Conservation (phyloP, 2,113 vertebrate species). For the Pteropus alecto region DNA sequence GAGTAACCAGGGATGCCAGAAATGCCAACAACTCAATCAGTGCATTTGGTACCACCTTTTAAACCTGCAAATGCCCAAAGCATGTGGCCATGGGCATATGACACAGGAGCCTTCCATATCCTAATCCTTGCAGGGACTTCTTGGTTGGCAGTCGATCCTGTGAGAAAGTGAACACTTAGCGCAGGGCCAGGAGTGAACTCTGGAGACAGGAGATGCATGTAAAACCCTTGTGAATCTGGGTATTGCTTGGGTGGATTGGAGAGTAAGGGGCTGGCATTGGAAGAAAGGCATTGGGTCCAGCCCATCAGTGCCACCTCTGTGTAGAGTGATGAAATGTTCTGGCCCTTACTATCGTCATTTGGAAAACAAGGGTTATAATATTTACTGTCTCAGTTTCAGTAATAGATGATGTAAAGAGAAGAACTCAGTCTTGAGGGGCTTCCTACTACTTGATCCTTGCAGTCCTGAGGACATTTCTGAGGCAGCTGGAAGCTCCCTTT, state of each 20-base stretch:
- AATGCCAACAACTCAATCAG: background rate
- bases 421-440: background rate
- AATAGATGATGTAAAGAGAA: background rate
- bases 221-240: background rate
- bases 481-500: fast-evolving
- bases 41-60: background rate
- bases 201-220: fast-evolving
- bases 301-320: too few species aligned
- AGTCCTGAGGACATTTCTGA: background rate
- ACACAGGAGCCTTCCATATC: background rate
- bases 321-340: background rate
- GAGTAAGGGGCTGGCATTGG: background rate
- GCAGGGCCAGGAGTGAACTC: too few species aligned
- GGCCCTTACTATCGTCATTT: background rate
- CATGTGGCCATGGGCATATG: background rate
- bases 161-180: background rate
- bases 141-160: background rate
- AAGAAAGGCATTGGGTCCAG: too few species aligned
- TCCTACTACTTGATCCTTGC: background rate
- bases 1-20: background rate
- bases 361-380: background rate
- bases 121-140: background rate
- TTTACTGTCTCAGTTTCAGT: too few species aligned
- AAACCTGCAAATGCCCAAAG: background rate
- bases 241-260: background rate